These are phyloP conservation scores for Paracentrotus lividus DNA, from an alignment of 53 echinoderm and acorn worm species.

Conservation along the genomic window DNA sequence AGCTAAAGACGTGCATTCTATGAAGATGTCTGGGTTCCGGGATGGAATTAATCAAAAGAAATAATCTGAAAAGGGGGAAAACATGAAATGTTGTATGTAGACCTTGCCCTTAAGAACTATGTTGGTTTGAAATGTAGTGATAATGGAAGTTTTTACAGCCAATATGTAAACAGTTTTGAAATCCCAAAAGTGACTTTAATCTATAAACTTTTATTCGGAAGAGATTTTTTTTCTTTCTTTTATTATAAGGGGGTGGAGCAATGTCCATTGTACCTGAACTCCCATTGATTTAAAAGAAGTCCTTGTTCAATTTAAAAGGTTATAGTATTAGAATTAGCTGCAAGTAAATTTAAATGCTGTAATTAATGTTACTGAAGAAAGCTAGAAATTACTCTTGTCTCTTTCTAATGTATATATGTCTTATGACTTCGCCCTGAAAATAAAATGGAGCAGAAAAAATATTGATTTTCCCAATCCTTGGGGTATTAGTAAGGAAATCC, in stretches of 20 bases:
- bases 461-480: neutral
- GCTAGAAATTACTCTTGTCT: neutral
- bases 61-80: neutral
- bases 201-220: neutral
- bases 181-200: neutral
- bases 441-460: neutral
- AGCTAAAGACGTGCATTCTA: neutral
- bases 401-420: neutral
- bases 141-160: neutral
- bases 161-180: neutral
- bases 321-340: too few species aligned
- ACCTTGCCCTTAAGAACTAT: neutral
- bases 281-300: too few species aligned
- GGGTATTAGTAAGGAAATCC: slow-evolving; percentile 1
- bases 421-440: neutral
- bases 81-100: neutral
- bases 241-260: too few species aligned
- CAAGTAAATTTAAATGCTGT: neutral
- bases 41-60: neutral
- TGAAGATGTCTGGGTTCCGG: neutral
- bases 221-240: too few species aligned
- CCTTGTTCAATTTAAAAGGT: too few species aligned
- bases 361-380: neutral
- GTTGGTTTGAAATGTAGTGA: neutral
- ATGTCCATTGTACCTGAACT: too few species aligned